Conservation (phyloP, 2,888 invertebrate species). For the Morpho deidamia region DNA sequence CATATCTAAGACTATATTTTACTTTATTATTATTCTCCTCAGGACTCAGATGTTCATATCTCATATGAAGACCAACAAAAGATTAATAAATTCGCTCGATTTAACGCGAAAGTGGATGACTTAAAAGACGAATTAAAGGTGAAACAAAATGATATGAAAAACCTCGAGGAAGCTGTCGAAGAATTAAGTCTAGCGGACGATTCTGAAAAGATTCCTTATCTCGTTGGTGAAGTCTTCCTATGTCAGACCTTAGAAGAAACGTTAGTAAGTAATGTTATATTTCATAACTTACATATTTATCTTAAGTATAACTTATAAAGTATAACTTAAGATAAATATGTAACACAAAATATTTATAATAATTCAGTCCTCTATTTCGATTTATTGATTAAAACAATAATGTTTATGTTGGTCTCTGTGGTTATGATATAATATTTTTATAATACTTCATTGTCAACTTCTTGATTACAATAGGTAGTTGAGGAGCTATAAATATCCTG, state of each 20-base stretch:
- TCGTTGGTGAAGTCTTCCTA: constrained; percentile 94
- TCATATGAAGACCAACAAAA: constrained; percentile 98
- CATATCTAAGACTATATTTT: constrained; percentile 3
- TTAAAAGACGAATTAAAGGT: constrained; percentile 90
- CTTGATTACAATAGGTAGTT: too few relatives aligned
- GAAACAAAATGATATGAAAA: constrained; percentile 94
- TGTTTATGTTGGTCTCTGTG: too few relatives aligned
- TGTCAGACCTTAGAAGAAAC: constrained; percentile 87
- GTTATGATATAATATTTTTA: too few relatives aligned
- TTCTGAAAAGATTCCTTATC: constrained; percentile 86
- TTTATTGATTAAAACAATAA: too few relatives aligned
- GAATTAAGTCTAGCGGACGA: constrained; percentile 90
- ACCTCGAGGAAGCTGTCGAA: constrained; percentile 94
- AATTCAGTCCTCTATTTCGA: too few relatives aligned
- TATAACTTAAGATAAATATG: too few relatives aligned
- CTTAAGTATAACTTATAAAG: too few relatives aligned
- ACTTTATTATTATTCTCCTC: constrained; percentile 24
- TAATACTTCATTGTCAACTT: too few relatives aligned
- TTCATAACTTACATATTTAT: too few relatives aligned
- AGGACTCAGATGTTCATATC: constrained; percentile 95
- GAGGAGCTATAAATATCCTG: too few relatives aligned
- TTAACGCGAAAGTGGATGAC: constrained; percentile 95
- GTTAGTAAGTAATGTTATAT: constrained; percentile 80
- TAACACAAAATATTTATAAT: too few relatives aligned
- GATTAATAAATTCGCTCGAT: constrained; percentile 96